These are phyloP conservation scores for Monopterus albus DNA, from an alignment of 2,113 vertebrate species.

Conservation along the genomic window DNA sequence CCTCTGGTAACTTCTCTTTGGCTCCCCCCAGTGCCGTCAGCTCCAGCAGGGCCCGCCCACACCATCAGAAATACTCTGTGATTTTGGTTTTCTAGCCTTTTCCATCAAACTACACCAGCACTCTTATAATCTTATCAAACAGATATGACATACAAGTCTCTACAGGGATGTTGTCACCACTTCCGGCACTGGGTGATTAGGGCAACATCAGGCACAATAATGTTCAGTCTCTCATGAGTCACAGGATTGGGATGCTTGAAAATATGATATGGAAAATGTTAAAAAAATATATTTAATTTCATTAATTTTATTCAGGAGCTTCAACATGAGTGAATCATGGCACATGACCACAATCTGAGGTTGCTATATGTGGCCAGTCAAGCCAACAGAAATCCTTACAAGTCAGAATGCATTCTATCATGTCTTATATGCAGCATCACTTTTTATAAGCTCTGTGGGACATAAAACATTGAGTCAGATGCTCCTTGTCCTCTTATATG, in stretches of 20 bases:
- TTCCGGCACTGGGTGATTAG: neutral
- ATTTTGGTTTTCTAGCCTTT: neutral
- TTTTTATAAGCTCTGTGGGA: too few relatives aligned
- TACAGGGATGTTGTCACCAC: neutral
- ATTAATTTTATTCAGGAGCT: neutral
- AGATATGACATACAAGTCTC: neutral
- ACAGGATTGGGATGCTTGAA: too few relatives aligned
- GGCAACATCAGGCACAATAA: neutral
- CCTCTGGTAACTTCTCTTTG: constrained; percentile 47
- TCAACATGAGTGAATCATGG: too few relatives aligned
- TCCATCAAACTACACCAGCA: constrained; percentile 3
- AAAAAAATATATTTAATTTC: neutral
- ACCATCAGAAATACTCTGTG: neutral
- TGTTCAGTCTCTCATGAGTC: neutral
- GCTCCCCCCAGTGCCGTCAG: constrained; percentile 53
- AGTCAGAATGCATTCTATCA: too few relatives aligned
- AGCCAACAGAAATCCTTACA: neutral
- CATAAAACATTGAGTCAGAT: too few relatives aligned
- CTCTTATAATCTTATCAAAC: neutral
- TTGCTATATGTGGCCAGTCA: too few relatives aligned
- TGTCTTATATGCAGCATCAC: too few relatives aligned
- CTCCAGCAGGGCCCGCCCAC: constrained; percentile 38
- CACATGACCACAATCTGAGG: too few relatives aligned
- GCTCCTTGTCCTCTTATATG: too few relatives aligned
- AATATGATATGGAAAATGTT: too few relatives aligned